phyloP scores from a whole-genome alignment of 2,113 vertebrate species.

The Myxocyprinus asiaticus region DNA sequence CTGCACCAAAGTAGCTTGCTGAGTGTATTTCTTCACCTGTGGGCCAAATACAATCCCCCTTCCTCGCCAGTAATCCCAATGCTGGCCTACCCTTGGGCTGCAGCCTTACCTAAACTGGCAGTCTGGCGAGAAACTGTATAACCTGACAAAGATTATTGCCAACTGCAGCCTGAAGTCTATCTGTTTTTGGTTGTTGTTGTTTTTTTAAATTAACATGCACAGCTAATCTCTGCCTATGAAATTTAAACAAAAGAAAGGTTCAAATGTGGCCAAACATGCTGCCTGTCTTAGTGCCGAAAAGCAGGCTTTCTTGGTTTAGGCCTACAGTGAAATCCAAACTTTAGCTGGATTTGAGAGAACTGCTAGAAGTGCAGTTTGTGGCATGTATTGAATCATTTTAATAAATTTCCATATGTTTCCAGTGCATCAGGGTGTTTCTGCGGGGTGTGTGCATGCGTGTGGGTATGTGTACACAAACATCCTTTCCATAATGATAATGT shows the following conservation, averaged over 20 bases:
- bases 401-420: conserved; percentile 25
- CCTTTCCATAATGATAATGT: conserved; percentile 51
- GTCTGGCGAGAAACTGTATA: not conserved
- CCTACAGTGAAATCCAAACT: not conserved
- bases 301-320: not conserved
- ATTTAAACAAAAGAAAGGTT: conserved; percentile 1
- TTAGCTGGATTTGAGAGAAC: conserved; percentile 9
- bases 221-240: conserved; percentile 41
- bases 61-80: not conserved
- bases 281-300: not conserved
- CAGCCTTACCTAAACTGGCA: not conserved
- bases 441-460: conserved; percentile 12
- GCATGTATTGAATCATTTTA: conserved; percentile 28
- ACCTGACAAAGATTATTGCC: not conserved
- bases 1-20: not conserved
- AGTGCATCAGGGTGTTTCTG: conserved; percentile 7
- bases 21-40: conserved; percentile 12
- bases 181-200: conserved; percentile 23
- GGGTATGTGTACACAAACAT: conserved; percentile 24
- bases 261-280: conserved; percentile 8
- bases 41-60: not conserved
- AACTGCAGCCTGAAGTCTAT: not conserved
- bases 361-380: not conserved
- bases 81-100: not conserved
- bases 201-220: conserved; percentile 25